phyloP scores from a whole-genome alignment of 1,140 invertebrate species.

The Phocides pigmalion region DNA sequence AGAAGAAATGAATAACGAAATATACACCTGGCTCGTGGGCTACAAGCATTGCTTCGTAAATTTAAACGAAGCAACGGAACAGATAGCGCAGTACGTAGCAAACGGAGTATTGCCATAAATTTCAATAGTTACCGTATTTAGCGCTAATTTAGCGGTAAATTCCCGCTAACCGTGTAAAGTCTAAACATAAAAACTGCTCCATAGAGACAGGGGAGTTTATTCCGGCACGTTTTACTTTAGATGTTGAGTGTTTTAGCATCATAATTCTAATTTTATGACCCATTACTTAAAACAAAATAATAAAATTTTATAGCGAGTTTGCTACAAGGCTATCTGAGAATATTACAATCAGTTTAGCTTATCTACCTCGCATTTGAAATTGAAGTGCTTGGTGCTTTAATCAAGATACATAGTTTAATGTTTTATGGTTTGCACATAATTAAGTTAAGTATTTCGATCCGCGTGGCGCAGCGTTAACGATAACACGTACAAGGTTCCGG shows the following conservation, averaged over 20 bases:
- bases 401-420: too few species aligned
- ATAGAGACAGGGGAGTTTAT: neutral
- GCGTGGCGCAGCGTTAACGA: too few species aligned
- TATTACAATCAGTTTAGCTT: too few species aligned
- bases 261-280: conserved; percentile 17
- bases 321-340: too few species aligned
- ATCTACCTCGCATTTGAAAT: too few species aligned
- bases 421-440: too few species aligned
- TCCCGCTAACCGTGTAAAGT: conserved; percentile 6
- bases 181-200: neutral
- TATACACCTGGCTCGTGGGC: too few species aligned
- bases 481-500: too few species aligned
- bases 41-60: neutral
- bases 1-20: too few species aligned
- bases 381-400: too few species aligned
- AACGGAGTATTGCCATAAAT: conserved; percentile 52
- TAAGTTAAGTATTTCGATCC: too few species aligned
- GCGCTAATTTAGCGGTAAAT: conserved; percentile 46
- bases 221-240: neutral
- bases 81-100: conserved; percentile 40
- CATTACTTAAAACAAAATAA: conserved; percentile 8
- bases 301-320: conserved; percentile 2
- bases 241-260: conserved; percentile 1
- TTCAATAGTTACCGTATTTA: conserved; percentile 50
- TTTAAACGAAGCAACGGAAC: conserved; percentile 26